Evolutionary conservation across 2,797 vertebrate species (phyloP), one percentile per base, ranked within the genome.

Genomic region (Mormyrops boulengeri): DNA sequence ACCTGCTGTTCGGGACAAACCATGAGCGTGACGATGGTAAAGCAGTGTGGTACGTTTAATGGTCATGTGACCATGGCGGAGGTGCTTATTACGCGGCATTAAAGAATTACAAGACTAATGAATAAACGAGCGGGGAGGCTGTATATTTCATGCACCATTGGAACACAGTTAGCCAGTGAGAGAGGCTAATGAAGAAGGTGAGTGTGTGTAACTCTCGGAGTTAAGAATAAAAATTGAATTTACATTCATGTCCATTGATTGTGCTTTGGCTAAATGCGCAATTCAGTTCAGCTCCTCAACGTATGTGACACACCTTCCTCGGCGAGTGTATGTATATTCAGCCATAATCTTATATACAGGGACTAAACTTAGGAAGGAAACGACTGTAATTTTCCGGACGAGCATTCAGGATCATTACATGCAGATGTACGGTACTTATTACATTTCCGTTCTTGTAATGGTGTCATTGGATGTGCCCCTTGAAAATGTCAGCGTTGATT

Each of bases 401-500:
- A 52, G 47, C 49, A 52, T 52, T 85, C 44, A n/a, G 82, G 82
- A 85, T 52, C 44, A 49, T 49, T 52, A 52, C 8, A 85, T 11
- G 82, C n/a, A 49, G 49, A 85, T 30, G 82, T 12, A 85, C 22
- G 22, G 44, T 11, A n/a, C 82, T 49, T 52, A 85, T 85, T 85
- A 85, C 22, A 11, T 52, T 85, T 49, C n/a, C 44, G n/a, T 9
- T 49, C n/a, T 85, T 85, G 82, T 85, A 85, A 85, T 85, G 6
- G 44, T 85, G 82, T 26, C 49, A 19, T 50, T 85, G 82, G 2
- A 85, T 85, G 41, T 85, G 82, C n/a, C 82, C 44, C 82, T 85
- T 85, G n/a, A 85, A 85, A 85, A 85, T 85, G 82, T 50, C 82
- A 85, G n/a, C 47, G 49, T 85, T 49, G 82, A 85, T 85, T 49